Evolutionary conservation across 2,113 vertebrate genomes (phyloP).

Genomic region (Perca fluviatilis): DNA sequence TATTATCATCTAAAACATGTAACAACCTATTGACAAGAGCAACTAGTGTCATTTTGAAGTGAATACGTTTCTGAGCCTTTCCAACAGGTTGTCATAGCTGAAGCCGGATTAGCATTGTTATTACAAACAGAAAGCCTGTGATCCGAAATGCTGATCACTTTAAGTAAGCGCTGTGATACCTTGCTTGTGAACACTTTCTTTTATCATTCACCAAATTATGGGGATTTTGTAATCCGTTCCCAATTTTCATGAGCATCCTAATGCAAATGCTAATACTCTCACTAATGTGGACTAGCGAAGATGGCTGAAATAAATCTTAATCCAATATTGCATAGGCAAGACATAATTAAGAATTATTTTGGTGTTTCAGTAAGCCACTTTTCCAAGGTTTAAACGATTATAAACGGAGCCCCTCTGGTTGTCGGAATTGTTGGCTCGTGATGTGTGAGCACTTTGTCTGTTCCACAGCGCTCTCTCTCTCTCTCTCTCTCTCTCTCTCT

Average conservation of each 20-base stretch:
- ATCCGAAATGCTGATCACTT: no score
- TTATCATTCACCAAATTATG: background rate
- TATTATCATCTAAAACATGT: background rate
- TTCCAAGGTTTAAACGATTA: background rate
- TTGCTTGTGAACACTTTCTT: background rate
- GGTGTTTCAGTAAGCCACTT: background rate
- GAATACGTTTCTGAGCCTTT: background rate
- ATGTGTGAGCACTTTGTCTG: background rate
- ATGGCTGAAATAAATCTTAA: constrained; percentile 19
- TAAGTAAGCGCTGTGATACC: background rate
- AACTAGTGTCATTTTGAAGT: background rate
- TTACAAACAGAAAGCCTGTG: no score
- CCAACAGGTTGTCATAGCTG: background rate
- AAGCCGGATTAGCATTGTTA: background rate
- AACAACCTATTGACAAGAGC: background rate
- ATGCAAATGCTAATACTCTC: constrained; percentile 12
- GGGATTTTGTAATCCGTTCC: background rate
- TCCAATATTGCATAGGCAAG: background rate
- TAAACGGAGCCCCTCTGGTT: background rate
- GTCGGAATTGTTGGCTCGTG: background rate
- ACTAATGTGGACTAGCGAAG: constrained; percentile 6
- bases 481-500: background rate
- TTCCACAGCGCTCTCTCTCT: background rate
- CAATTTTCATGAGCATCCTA: constrained; percentile 6
- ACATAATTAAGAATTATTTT: background rate